Evolutionary conservation across 2,797 vertebrate genomes (phyloP).

Genomic region (Synanceia verrucosa): DNA sequence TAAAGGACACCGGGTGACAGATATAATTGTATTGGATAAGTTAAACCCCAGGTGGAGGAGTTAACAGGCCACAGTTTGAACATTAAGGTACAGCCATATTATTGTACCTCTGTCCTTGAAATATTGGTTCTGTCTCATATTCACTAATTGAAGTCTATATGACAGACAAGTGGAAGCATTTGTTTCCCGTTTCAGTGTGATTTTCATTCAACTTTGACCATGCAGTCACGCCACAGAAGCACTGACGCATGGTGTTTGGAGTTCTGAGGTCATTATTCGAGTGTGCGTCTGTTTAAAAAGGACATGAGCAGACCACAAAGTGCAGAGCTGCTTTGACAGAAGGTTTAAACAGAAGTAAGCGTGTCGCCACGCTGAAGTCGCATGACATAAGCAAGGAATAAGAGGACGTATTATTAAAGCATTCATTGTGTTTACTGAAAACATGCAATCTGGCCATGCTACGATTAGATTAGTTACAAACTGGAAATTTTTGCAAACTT

Average conservation of each 20-base stretch:
- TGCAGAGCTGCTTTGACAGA: conserved; percentile 6
- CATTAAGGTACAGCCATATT: neutral
- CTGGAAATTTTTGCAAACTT: neutral
- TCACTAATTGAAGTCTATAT: neutral
- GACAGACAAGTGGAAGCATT: neutral
- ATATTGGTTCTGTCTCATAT: neutral
- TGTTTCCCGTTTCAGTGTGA: conserved; percentile 1
- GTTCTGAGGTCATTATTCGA: conserved; percentile 2
- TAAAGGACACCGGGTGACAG: neutral
- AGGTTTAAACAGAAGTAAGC: neutral
- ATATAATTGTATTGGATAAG: neutral
- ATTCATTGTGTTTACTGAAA: neutral
- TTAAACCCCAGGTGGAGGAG: neutral
- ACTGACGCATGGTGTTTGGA: neutral
- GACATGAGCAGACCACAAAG: conserved; percentile 6
- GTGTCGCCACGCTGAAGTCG: neutral
- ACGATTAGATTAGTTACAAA: neutral
- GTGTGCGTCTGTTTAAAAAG: neutral
- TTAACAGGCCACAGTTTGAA: neutral
- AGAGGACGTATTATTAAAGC: neutral
- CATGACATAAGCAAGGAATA: conserved; percentile 14
- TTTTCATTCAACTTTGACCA: neutral
- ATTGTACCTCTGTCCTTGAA: neutral
- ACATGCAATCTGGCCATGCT: neutral
- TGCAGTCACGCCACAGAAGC: neutral